Evolutionary conservation across 2,797 vertebrate genomes (phyloP).

Genomic region (Euthynnus affinis): DNA sequence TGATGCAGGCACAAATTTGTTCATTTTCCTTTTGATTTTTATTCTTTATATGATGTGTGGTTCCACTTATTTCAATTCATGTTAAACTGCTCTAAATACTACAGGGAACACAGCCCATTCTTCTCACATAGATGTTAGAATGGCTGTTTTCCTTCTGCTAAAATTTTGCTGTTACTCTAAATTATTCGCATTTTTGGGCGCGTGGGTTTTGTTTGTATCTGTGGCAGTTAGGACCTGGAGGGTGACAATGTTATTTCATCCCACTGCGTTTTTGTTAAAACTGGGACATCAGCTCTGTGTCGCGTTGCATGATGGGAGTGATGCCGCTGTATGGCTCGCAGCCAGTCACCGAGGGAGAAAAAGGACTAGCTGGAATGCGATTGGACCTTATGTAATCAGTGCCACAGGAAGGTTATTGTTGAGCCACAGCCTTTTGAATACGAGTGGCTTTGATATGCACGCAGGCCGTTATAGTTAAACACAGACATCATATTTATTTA

Average conservation of each 20-base stretch:
- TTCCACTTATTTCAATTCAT: slow-evolving; percentile 8
- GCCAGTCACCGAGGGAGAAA: slow-evolving; percentile 64
- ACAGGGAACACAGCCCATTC: neutral
- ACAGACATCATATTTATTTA: slow-evolving; percentile 34
- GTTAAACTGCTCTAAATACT: slow-evolving; percentile 1
- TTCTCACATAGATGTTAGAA: neutral
- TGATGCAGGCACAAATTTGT: neutral
- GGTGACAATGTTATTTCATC: slow-evolving; percentile 54
- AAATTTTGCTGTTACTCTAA: neutral
- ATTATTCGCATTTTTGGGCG: neutral
- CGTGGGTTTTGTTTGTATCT: slow-evolving; percentile 23
- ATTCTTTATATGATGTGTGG: neutral
- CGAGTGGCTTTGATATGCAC: slow-evolving; percentile 50
- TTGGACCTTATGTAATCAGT: slow-evolving; percentile 70
- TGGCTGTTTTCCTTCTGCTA: neutral
- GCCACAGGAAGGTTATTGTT: slow-evolving; percentile 57
- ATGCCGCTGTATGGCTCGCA: slow-evolving; percentile 65
- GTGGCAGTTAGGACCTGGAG: slow-evolving; percentile 53
- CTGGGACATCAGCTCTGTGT: slow-evolving; percentile 71
- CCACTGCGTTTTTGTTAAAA: slow-evolving; percentile 65
- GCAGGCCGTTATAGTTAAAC: slow-evolving; percentile 19
- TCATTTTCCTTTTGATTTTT: neutral
- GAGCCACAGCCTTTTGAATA: slow-evolving; percentile 50
- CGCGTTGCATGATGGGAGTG: slow-evolving; percentile 71
- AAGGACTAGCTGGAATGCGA: slow-evolving; percentile 51